Base-by-base conservation (phyloP, 2,113 vertebrate genomes). In the Phalacrocorax aristotelis region DNA sequence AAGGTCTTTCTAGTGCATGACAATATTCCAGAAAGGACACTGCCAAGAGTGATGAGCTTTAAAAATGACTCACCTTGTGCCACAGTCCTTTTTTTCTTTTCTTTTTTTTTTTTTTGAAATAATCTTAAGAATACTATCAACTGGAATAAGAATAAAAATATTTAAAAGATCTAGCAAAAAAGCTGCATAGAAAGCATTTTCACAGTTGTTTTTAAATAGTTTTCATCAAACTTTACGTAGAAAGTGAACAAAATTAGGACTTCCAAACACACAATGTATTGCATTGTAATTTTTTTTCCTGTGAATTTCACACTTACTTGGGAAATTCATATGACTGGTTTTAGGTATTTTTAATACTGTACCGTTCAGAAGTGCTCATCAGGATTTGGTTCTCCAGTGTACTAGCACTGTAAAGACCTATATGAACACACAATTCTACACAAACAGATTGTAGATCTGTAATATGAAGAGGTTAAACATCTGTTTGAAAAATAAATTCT, bases 341-440 rank as follows among this genome's bases (percentile, higher is more conserved):
- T 94, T 80, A 80, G 58, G 46, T 87, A 74, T 93, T 94, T 95
- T 83, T 95, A 97, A 94, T 96, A 95, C 94, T 95, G 89, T 96
- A 95, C 89, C 87, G 85, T 87, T 87, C 54, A 70, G 87, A 90
- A 93, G 66, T 85, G 62, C 87, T 87, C 29, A 65, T 87, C 11
- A 17, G 30, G 34, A 62, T 74, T 91, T 84, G 83, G 46, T 93
- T 92, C 49, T 89, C 75, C 89, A 74, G 52, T 69, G 34, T 71
- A 54, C 8, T 80, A 91, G 51, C 49, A 65, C 20, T 94, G 58
- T 49, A 55, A 93, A 91, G 49, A 89, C 30, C 52, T 82, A 18
- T 29, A 85, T 29, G 58, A 90, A 92, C 52, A 82, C 51, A 89
- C 46, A 90, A 34, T 34, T 80, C 64, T 77, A 84, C 40, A 44